Evolutionary conservation across 2,888 invertebrate genomes (phyloP).

Genomic region (Harpalus rufipes): DNA sequence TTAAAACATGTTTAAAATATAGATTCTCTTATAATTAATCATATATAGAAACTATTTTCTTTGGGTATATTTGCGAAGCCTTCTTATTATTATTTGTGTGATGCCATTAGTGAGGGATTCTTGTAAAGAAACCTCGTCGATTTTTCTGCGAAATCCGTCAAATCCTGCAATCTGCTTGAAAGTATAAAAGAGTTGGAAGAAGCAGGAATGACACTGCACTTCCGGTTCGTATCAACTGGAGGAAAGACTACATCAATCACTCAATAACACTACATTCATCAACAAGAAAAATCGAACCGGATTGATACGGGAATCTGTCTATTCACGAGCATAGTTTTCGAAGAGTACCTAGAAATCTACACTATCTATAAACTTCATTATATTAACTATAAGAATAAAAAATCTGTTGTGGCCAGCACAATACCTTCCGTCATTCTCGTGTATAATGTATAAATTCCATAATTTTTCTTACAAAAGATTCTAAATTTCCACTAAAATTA

Average conservation of each 20-base stretch:
- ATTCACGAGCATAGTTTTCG: background rate
- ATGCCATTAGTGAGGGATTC: background rate
- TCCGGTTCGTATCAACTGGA: slow-evolving; percentile 12
- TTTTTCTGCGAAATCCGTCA: slow-evolving; percentile 28
- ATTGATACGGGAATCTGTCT: slow-evolving; percentile 3
- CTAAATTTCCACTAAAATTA: no score
- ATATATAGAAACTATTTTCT: no score
- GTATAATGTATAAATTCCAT: no score
- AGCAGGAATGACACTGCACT: slow-evolving; percentile 23
- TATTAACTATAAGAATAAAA: no score
- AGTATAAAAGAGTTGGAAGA: slow-evolving; percentile 19
- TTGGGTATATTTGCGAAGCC: background rate
- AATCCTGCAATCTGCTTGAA: slow-evolving; percentile 26
- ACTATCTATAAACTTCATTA: no score
- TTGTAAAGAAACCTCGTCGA: background rate
- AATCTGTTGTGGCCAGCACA: no score
- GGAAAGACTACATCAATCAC: slow-evolving; percentile 17
- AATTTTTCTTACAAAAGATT: no score
- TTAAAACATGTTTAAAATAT: no score
- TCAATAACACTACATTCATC: slow-evolving; percentile 27
- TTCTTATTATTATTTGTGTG: background rate
- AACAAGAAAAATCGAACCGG: background rate
- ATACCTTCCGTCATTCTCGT: no score
- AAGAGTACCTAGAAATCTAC: background rate
- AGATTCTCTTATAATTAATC: no score